phyloP scores from a whole-genome alignment of 1,140 invertebrate species.

The Drosophila equinoxialis region DNA sequence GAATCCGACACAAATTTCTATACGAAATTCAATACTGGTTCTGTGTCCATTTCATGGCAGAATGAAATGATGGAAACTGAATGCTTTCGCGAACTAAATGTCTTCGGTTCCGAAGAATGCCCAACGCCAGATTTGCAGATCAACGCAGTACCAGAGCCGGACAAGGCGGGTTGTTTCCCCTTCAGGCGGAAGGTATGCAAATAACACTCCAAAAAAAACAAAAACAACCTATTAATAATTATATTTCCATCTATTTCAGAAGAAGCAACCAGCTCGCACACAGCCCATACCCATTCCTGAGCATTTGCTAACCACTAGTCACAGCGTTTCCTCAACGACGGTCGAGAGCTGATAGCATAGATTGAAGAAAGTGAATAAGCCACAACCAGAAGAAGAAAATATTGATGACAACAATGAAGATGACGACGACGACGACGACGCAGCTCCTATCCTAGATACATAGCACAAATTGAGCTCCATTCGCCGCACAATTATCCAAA shows the following conservation, averaged over 20 bases:
- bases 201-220: background rate
- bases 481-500: constrained; percentile 29
- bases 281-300: constrained; percentile 89
- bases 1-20: constrained; percentile 98
- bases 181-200: constrained; percentile 90
- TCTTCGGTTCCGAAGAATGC: constrained; percentile 90
- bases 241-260: constrained; percentile 83
- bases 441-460: constrained; percentile 56
- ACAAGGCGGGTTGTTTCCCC: constrained; percentile 94
- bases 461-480: constrained; percentile 57
- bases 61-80: constrained; percentile 99
- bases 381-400: constrained; percentile 23
- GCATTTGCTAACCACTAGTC: constrained; percentile 87
- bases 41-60: constrained; percentile 99
- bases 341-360: constrained; percentile 85
- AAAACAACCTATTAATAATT: background rate
- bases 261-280: constrained; percentile 90
- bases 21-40: constrained; percentile 99
- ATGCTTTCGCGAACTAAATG: constrained; percentile 96
- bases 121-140: constrained; percentile 93
- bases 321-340: constrained; percentile 82
- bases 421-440: background rate
- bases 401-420: background rate
- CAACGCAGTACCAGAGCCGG: constrained; percentile 89
- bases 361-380: constrained; percentile 35